Evolutionary conservation across 2,113 vertebrate species (phyloP).

Genomic region (Ageneiosus marmoratus): DNA sequence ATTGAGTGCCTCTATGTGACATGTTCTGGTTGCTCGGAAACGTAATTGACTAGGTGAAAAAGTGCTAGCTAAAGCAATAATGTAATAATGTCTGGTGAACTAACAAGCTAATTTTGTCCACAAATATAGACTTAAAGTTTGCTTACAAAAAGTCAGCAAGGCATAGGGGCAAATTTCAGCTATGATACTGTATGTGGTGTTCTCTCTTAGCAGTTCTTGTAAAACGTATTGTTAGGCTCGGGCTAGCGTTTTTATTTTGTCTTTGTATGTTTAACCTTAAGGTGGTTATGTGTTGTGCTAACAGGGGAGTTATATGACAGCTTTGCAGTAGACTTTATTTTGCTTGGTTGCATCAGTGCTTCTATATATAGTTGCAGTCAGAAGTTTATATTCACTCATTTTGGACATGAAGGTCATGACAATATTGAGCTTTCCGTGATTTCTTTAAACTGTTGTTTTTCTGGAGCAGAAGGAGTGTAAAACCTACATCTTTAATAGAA

Average conservation of each 20-base stretch:
- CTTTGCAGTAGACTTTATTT: background rate
- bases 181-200: background rate
- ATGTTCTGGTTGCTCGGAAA: slow-evolving; percentile 1
- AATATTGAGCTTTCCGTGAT: no score
- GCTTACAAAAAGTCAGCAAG: background rate
- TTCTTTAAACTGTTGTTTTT: no score
- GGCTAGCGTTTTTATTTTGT: background rate
- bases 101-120: background rate
- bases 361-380: no score
- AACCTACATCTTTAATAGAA: no score
- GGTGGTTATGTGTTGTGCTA: background rate
- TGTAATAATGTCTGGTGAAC: background rate
- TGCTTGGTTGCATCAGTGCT: background rate
- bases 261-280: no score
- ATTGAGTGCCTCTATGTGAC: background rate
- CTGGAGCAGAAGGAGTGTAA: no score
- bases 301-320: background rate
- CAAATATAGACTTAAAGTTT: background rate
- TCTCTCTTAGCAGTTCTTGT: background rate
- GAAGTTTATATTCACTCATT: no score
- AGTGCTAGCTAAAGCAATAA: background rate
- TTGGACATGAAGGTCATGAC: no score
- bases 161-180: background rate
- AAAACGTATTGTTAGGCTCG: background rate
- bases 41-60: background rate